These are phyloP conservation scores for Sebastes dallii DNA, from an alignment of 2,797 vertebrate genomes.

Conservation along the genomic window DNA sequence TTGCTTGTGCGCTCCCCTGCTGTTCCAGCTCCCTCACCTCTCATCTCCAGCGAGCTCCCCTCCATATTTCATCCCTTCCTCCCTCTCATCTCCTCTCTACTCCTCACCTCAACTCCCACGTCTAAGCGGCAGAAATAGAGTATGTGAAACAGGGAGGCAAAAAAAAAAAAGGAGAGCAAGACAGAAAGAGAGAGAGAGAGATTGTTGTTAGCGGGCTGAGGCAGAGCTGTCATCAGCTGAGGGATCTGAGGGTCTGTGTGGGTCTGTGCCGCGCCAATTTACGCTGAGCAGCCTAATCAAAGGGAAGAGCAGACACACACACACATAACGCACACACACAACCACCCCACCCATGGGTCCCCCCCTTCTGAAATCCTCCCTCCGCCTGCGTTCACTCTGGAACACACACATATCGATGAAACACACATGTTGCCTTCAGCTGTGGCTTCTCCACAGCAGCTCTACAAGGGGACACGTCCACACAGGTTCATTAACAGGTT, in stretches of 20 bases:
- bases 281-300: slow-evolving; percentile 80
- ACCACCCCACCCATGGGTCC: slow-evolving; percentile 43
- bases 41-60: slow-evolving; percentile 62
- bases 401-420: slow-evolving; percentile 32
- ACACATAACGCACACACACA: not conserved
- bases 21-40: slow-evolving; percentile 64
- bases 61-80: slow-evolving; percentile 44
- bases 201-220: slow-evolving; percentile 74
- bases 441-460: not conserved
- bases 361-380: slow-evolving; percentile 30
- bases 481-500: slow-evolving; percentile 55
- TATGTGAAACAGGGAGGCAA: slow-evolving; percentile 56
- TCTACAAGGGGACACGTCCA: slow-evolving; percentile 22
- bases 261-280: slow-evolving; percentile 76
- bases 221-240: slow-evolving; percentile 79
- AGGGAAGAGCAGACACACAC: slow-evolving; percentile 50
- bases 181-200: slow-evolving; percentile 47
- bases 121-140: slow-evolving; percentile 71
- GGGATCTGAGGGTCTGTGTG: slow-evolving; percentile 76
- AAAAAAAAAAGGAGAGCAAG: slow-evolving; percentile 57
- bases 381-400: slow-evolving; percentile 27
- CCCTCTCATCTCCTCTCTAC: slow-evolving; percentile 53
- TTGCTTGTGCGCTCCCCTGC: slow-evolving; percentile 50
- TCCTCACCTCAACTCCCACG: slow-evolving; percentile 77
- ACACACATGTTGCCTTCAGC: slow-evolving; percentile 30